Base-by-base conservation (phyloP, 2,888 invertebrate species). In the Sericinus montela region DNA sequence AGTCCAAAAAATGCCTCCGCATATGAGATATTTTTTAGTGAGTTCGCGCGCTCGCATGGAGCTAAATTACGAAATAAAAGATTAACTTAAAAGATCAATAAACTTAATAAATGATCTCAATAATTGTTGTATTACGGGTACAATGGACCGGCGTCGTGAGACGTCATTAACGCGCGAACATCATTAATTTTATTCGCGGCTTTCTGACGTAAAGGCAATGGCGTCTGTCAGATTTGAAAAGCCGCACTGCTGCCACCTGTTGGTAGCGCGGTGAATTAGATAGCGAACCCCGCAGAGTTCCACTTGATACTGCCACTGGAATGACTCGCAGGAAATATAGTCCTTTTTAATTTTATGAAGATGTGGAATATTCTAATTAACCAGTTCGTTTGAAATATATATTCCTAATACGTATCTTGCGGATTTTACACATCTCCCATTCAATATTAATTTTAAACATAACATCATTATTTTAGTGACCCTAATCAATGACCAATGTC, bases 101-200 rank as follows among this genome's bases (percentile, higher is more conserved):
- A 88, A 88, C 87, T 87, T 88, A 87, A 88, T 87, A 88, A 88
- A 88, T 88, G 87, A 87, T 88, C 88, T 88, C 83, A 88, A 87
- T 88, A 88, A 87, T 88, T 87, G 88, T 88, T 88, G 85, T 85
- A 88, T 87, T 88, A 88, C 86, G 81, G 81, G 75, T 79, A 88
- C 88, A 88, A 88, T 88, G 85, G 87, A 80, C 83, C 85, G 86
- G 87, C 87, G 78, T 85, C 84, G 87, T 82, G 83, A 81, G 79
- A 79, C 86, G 85, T 84, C 87, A 88, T 87, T 87, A 88, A 84
- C 87, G 82, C 82, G 82, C 83, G 81, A 83, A 82, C 83, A 88
- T 87, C 87, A 88, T 88, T 86, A 88, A 88, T 88, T 85, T 86
- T 87, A 86, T 87, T 87, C 86, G 88, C 88, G 85, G 85, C 86